A percentile compares a stretch with the other conserved stretches of the same genome.
These are phyloP conservation scores for Thecophora atra DNA, from an alignment of 2,888 invertebrate genomes.

Conservation along the genomic window DNA sequence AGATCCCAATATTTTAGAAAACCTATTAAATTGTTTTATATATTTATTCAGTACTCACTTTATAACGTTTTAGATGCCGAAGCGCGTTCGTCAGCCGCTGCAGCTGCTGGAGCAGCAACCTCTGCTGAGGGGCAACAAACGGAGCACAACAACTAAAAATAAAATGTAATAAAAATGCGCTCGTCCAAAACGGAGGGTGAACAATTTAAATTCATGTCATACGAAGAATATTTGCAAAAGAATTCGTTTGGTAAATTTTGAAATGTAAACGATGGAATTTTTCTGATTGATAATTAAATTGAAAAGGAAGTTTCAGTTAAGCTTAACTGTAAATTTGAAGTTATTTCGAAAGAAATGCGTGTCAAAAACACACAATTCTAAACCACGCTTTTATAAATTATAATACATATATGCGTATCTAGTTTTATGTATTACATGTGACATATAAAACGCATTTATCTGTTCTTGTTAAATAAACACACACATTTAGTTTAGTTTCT, in stretches of 20 bases:
- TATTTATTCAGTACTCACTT: neutral
- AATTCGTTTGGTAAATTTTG: too few relatives aligned
- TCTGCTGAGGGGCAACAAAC: slow-evolving; percentile 7
- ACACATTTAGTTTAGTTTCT: neutral
- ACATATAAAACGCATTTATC: slow-evolving; percentile 1
- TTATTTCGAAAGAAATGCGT: slow-evolving; percentile 4
- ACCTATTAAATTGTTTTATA: too few relatives aligned
- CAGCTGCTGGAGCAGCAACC: slow-evolving; percentile 44
- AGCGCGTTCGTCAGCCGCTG: slow-evolving; percentile 54
- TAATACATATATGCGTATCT: slow-evolving; percentile 8
- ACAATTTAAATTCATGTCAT: too few relatives aligned
- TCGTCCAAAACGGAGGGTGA: neutral
- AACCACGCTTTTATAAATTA: slow-evolving; percentile 24
- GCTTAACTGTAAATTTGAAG: neutral
- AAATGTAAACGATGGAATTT: too few relatives aligned
- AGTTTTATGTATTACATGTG: neutral
- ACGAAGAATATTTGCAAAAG: too few relatives aligned
- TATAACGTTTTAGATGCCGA: slow-evolving; percentile 52
- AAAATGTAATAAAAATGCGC: neutral
- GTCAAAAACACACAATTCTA: slow-evolving; percentile 19
- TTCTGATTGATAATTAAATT: too few relatives aligned
- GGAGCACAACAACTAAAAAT: neutral
- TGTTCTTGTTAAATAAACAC: neutral
- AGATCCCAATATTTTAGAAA: too few relatives aligned
- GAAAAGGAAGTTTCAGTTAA: too few relatives aligned